Evolutionary conservation across 2,113 vertebrate genomes (phyloP), one percentile per base, ranked within the genome.

Genomic region (Myiopsitta monachus): DNA sequence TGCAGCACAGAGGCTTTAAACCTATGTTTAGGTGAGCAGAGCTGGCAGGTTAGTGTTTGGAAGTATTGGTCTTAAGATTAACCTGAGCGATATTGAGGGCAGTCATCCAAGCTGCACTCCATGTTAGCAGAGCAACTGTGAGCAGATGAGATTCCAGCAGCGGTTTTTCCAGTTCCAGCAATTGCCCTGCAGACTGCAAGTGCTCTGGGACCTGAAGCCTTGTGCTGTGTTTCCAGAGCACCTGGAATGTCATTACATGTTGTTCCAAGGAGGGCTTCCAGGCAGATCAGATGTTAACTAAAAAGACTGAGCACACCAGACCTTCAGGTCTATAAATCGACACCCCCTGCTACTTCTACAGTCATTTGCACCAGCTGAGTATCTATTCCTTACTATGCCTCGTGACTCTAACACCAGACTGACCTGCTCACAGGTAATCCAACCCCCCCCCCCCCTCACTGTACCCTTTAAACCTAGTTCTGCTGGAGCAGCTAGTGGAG

Each of bases 391-490:
- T 10, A 3, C 44, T 14, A 8, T 0, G 19, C 51, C 68, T 11
- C 5, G 9, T 4, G 36, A 33, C 10, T 3, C 30, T 8, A 47
- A 27, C 52, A 47, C 2, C 68, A 49, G 62, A 4, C 62, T 27
- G n/a, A 80, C 46, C 52, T 52, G 47, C 76, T 39, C 59, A 18
- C 57, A 44, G 63, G 36, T 41, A 63, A 27, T n/a, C 47, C 52
- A 3, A 57, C 57, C 23, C 5, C 3, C 18, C 19, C 18, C 0
- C 3, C 18, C 23, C 38, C 41, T n/a, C 2, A 0, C 2, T 3
- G 17, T 4, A 39, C 4, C 44, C 72, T 36, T 33, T 43, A 3
- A 31, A 39, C 26, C 4, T 27, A 7, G 10, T 18, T 49, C n/a
- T 68, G 27, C 17, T 18, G 27, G 39, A 28, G 30, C 0, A 1